Evolutionary conservation across 2,888 invertebrate species (phyloP).

Genomic region (Andrena hattorfiana): DNA sequence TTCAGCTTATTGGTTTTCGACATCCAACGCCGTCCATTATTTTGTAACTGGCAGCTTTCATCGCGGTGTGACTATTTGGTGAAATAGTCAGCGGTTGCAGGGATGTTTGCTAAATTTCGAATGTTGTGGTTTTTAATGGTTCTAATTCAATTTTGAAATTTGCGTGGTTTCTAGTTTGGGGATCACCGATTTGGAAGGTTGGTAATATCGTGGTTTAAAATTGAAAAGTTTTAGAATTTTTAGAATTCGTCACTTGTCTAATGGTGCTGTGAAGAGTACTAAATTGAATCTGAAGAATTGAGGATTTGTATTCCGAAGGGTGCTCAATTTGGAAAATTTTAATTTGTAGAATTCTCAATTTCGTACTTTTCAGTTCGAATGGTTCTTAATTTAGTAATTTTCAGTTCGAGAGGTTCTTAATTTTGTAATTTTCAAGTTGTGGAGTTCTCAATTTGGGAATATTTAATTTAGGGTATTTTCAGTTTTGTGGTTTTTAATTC

Average conservation of each 20-base stretch:
- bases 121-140: too few species aligned
- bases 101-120: neutral
- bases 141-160: too few species aligned
- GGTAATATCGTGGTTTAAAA: too few species aligned
- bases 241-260: too few species aligned
- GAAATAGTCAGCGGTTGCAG: neutral
- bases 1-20: conserved; percentile 14
- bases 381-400: neutral
- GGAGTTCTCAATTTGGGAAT: neutral
- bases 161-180: too few species aligned
- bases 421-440: neutral
- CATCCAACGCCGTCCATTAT: conserved; percentile 8
- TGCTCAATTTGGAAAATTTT: neutral
- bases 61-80: neutral
- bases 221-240: too few species aligned
- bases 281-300: too few species aligned
- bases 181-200: too few species aligned
- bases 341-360: neutral
- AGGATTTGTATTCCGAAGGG: neutral
- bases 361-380: neutral
- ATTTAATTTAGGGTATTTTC: neutral
- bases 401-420: neutral
- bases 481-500: neutral
- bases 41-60: neutral
- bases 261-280: too few species aligned